Conservation (phyloP, 1,140 invertebrate species). For the Drosophila orena region DNA sequence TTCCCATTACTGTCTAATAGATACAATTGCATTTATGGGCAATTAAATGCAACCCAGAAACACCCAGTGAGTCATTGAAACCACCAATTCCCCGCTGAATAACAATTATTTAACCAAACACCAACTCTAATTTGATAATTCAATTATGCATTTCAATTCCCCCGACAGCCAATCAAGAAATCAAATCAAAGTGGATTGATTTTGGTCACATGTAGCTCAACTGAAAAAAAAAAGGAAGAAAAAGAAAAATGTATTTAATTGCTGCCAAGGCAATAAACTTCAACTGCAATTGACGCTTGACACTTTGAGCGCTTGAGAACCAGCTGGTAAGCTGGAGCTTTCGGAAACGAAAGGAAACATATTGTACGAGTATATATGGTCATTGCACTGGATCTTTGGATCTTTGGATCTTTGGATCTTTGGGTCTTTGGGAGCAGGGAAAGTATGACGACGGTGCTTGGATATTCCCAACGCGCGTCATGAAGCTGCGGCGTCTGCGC, state of each 20-base stretch:
- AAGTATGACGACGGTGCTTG: conserved; percentile 65
- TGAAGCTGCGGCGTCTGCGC: conserved; percentile 76
- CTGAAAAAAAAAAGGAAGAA: neutral
- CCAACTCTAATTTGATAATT: conserved; percentile 73
- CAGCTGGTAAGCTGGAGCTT: conserved; percentile 13
- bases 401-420: neutral
- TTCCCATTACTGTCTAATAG: neutral
- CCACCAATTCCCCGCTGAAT: conserved; percentile 7
- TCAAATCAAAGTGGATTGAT: conserved; percentile 66
- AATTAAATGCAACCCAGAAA: conserved; percentile 4
- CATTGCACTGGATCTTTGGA: conserved; percentile 3
- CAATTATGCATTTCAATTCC: conserved; percentile 68
- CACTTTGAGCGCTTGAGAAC: conserved; percentile 63
- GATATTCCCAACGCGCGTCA: conserved; percentile 80
- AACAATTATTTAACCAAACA: conserved; percentile 53
- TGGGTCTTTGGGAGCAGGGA: conserved; percentile 35
- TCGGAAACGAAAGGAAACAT: conserved; percentile 12
- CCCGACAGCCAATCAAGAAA: conserved; percentile 77
- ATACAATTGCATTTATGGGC: conserved; percentile 14
- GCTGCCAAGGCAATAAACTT: conserved; percentile 82
- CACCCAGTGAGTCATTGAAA: conserved; percentile 15
- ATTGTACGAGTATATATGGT: neutral
- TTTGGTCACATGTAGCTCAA: conserved; percentile 38
- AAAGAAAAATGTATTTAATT: conserved; percentile 64
- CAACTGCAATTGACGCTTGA: conserved; percentile 79